These are phyloP conservation scores for Muraenolepis orangiensis DNA, from an alignment of 2,797 vertebrate species.

Conservation along the genomic window DNA sequence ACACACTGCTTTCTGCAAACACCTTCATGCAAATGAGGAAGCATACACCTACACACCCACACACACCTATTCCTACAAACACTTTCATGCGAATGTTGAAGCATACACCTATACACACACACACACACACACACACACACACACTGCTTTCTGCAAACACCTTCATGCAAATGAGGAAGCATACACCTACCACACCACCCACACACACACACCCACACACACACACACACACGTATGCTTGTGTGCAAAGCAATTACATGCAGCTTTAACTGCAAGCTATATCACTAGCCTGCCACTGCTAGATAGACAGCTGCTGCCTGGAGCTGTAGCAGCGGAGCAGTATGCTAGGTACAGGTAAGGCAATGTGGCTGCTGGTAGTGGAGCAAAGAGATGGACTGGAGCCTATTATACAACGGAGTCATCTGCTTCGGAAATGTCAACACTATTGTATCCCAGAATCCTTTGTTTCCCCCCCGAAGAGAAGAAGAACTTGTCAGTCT, in stretches of 20 bases:
- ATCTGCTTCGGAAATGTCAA: conserved; percentile 36
- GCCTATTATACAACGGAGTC: conserved; percentile 19
- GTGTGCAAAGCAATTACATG: no score
- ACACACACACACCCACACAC: background rate
- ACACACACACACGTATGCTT: no score
- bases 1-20: no score
- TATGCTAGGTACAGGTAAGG: background rate
- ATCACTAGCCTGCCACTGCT: background rate
- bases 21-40: no score
- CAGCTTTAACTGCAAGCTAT: background rate
- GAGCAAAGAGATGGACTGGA: background rate
- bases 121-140: background rate
- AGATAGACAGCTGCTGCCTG: background rate
- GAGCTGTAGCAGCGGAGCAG: background rate
- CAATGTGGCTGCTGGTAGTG: background rate
- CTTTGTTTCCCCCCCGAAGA: background rate
- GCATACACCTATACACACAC: background rate
- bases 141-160: no score
- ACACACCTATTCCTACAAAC: background rate
- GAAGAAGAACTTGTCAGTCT: background rate
- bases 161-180: no score
- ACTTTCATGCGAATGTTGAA: background rate
- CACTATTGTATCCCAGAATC: conserved; percentile 38
- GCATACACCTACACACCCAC: no score
- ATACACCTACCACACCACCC: no score